Base-by-base conservation (phyloP, 2,888 invertebrate genomes). In the Lasioglossum zephyrum region DNA sequence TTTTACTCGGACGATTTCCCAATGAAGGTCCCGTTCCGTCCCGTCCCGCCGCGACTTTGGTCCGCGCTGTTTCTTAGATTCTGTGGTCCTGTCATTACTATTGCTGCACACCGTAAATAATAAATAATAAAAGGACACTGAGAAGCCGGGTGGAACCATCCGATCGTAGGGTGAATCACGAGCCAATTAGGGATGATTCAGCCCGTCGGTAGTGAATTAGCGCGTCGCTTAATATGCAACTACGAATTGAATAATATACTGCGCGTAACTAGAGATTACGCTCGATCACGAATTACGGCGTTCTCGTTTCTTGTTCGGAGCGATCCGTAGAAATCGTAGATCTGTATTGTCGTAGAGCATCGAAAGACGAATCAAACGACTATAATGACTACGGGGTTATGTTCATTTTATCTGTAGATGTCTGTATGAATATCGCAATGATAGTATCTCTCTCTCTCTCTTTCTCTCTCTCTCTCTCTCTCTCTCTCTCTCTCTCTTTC, bases 121-220 rank as follows among this genome's bases (percentile, higher is more conserved):
- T 44, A 18, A 26, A 1, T n/a, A 44, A 44, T 72, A 44, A 53
- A 73, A 76, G 31, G 63, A 63, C 72, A 60, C 73, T 63, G 41
- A 18, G 41, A 47, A 39, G 31, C 83, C 31, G 66, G 57, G 57
- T 31, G 53, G 31, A 31, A 47, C 36, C 36, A 36, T 66, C 36
- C 39, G 73, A 60, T 36, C n/a, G 76, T 41, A 57, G n/a, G 22
- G 60, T 86, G 85, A 86, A 79, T 86, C 81, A 78, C 60, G 26
- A 39, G 66, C 41, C 75, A 85, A 81, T 86, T 78, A 85, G 77
- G 74, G n/a, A 84, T 86, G 86, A 86, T 81, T 86, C 85, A 85
- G 22, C 39, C 9, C 13, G 16, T n/a, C 44, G 36, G 39, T 26
- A 26, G 70, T 47, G 69, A 63, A 69, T 73, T 73, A 73, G 76